These are phyloP conservation scores for Melinopterus prodromus DNA, from an alignment of 2,888 invertebrate species.

Conservation along the genomic window DNA sequence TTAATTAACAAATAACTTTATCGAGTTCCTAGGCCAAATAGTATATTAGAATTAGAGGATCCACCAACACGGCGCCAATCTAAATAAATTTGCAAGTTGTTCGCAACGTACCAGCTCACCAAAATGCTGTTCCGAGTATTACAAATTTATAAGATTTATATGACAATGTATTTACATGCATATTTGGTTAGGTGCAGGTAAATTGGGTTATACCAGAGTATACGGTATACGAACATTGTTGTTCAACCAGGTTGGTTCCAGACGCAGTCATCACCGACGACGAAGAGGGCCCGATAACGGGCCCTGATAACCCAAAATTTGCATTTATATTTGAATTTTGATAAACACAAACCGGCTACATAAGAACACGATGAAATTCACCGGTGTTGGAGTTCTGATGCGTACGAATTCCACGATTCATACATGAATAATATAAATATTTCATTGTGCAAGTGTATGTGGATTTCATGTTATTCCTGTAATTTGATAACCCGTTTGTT, in stretches of 20 bases:
- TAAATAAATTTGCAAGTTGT: constrained; percentile 28
- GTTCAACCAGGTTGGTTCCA: constrained; percentile 15
- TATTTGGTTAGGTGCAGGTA: constrained; percentile 32
- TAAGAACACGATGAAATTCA: constrained; percentile 32
- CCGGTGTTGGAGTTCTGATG: not conserved
- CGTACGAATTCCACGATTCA: not conserved
- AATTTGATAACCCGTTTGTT: not conserved
- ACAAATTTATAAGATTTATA: not conserved
- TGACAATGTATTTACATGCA: constrained; percentile 30
- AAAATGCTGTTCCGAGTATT: not conserved
- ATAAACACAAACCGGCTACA: constrained; percentile 55
- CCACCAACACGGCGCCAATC: constrained; percentile 11
- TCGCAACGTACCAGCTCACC: not conserved
- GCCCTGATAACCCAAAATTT: constrained; percentile 51
- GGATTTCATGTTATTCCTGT: not conserved
- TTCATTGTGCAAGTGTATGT: not conserved
- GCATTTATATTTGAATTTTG: constrained; percentile 58
- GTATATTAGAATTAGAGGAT: not conserved
- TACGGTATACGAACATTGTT: not conserved
- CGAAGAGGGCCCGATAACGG: constrained; percentile 24
- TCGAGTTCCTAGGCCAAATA: not conserved
- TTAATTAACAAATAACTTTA: constrained; percentile 4
- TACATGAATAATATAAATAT: not conserved
- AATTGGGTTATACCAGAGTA: constrained; percentile 29
- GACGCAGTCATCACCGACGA: constrained; percentile 23